Conservation (phyloP, 1,140 invertebrate species). For the Drosophila persimilis region DNA sequence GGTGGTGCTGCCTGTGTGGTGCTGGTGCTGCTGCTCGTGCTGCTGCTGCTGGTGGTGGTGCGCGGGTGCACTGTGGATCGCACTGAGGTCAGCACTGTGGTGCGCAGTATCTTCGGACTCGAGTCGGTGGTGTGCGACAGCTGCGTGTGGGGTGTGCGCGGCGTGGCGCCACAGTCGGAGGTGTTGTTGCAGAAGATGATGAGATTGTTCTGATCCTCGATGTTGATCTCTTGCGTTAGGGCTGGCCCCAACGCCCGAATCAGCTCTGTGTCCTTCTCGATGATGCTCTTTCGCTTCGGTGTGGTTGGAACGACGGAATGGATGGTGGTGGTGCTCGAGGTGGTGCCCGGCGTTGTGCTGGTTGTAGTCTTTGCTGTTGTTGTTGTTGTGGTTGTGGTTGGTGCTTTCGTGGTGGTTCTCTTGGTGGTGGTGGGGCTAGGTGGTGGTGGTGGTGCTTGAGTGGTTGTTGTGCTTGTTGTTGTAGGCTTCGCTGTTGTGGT, state of each 20-base stretch:
- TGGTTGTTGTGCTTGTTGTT: conserved; percentile 46
- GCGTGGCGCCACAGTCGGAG: conserved; percentile 50
- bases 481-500: conserved; percentile 28
- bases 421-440: conserved; percentile 23
- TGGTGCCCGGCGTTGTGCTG: conserved; percentile 22
- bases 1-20: conserved; percentile 1
- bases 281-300: conserved; percentile 45
- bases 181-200: conserved; percentile 77
- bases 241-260: conserved; percentile 64
- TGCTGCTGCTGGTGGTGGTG: conserved; percentile 37
- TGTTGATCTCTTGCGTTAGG: conserved; percentile 69
- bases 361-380: conserved; percentile 13
- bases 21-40: conserved; percentile 8
- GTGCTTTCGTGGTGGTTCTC: conserved; percentile 24
- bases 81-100: conserved; percentile 68
- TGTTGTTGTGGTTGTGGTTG: conserved; percentile 14
- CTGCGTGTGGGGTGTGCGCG: conserved; percentile 44
- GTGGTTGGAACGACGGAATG: conserved; percentile 2
- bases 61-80: conserved; percentile 69
- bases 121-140: conserved; percentile 58
- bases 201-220: conserved; percentile 73
- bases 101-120: conserved; percentile 62
- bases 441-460: conserved; percentile 19
- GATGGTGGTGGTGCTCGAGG: conserved; percentile 17
- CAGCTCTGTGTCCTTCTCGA: conserved; percentile 65